A percentile compares a stretch with the other conserved stretches of the same genome.
These are phyloP conservation scores for Aegithalos caudatus DNA, from an alignment of 2,113 vertebrate species.

Conservation along the genomic window DNA sequence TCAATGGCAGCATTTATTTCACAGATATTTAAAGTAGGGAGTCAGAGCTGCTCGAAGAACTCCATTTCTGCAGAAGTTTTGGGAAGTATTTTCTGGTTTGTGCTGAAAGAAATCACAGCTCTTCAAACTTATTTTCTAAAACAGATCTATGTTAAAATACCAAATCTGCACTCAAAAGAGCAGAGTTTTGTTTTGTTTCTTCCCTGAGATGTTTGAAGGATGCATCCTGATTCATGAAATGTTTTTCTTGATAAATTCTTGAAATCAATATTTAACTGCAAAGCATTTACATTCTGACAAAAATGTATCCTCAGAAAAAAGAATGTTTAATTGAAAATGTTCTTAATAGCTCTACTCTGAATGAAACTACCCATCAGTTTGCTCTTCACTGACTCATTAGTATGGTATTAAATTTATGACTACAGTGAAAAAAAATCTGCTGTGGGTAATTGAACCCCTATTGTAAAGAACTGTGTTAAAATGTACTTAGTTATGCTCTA, in stretches of 20 bases:
- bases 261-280: conserved; percentile 2
- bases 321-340: conserved; percentile 18
- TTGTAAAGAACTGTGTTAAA: conserved; percentile 53
- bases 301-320: conserved; percentile 15
- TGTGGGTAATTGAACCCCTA: conserved; percentile 46
- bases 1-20: background rate
- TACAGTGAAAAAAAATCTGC: conserved; percentile 40
- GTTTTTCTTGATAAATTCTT: background rate
- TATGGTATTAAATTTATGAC: conserved; percentile 45
- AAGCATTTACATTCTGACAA: background rate
- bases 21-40: background rate
- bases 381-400: conserved; percentile 53
- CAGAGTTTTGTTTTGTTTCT: background rate
- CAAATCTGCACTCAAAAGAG: background rate
- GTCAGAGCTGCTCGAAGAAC: background rate
- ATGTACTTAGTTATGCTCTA: conserved; percentile 40
- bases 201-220: background rate
- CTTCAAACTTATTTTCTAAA: background rate
- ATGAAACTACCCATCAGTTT: conserved; percentile 32
- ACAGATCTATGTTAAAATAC: background rate
- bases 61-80: background rate
- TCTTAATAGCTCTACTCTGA: conserved; percentile 7
- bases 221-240: background rate
- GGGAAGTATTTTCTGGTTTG: background rate
- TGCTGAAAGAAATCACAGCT: background rate